phyloP scores from a whole-genome alignment of 30 jellyfish, hydroid and myxozoan genomes.

The Hydra vulgaris region DNA sequence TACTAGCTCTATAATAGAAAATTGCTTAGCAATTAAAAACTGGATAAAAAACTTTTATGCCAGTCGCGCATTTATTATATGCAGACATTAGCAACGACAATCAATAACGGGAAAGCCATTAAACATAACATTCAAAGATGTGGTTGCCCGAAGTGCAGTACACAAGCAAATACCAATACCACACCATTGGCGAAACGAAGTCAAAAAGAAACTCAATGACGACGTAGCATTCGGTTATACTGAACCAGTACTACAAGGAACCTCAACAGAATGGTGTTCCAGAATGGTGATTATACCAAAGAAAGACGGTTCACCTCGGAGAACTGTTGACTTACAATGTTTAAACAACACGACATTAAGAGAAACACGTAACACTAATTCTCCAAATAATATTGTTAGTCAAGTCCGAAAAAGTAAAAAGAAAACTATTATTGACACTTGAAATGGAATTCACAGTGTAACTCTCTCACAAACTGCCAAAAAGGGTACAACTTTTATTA shows the following conservation, averaged over 20 bases:
- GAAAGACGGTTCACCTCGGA: slow-evolving; percentile 26
- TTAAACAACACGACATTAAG: slow-evolving; percentile 39
- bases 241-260: slow-evolving; percentile 47
- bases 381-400: slow-evolving; percentile 27
- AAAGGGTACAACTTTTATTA: too few relatives aligned
- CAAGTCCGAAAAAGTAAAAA: slow-evolving; percentile 22
- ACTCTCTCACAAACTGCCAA: too few relatives aligned
- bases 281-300: too few relatives aligned
- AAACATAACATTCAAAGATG: too few relatives aligned
- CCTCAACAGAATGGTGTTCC: too few relatives aligned
- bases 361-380: slow-evolving; percentile 55
- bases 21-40: too few relatives aligned
- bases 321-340: slow-evolving; percentile 42
- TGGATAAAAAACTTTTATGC: too few relatives aligned
- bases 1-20: too few relatives aligned
- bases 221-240: slow-evolving; percentile 22
- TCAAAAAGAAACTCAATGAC: slow-evolving; percentile 21
- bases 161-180: slow-evolving; percentile 28
- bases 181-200: slow-evolving; percentile 36
- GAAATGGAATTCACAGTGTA: slow-evolving; percentile 66
- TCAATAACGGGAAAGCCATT: too few relatives aligned
- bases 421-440: slow-evolving; percentile 55
- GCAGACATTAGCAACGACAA: too few relatives aligned
- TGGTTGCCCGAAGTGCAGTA: too few relatives aligned
- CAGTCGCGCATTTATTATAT: too few relatives aligned